A percentile compares a stretch with the other conserved stretches of the same genome.
phyloP scores from a whole-genome alignment of 35 echinoderm and acorn worm species.

The Stichopus chloronotus region DNA sequence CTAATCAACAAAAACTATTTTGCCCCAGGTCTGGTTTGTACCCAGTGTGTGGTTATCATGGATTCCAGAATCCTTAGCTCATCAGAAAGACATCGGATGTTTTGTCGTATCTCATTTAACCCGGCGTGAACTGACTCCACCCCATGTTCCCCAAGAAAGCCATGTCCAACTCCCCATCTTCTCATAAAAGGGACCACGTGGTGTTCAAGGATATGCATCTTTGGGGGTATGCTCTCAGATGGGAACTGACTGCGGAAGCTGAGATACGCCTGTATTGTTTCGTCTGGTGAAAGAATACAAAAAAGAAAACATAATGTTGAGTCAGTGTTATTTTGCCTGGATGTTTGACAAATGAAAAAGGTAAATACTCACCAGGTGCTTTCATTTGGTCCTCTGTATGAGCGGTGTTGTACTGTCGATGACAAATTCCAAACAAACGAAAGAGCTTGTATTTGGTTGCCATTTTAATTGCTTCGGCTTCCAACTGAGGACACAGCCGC shows the following conservation, averaged over 20 bases:
- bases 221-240: constrained; percentile 48
- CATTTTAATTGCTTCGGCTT: neutral
- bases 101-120: constrained; percentile 47
- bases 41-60: constrained; percentile 57
- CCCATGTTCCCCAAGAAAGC: neutral
- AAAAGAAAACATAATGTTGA: neutral
- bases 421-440: constrained; percentile 34
- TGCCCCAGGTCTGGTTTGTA: constrained; percentile 57
- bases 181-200: constrained; percentile 60
- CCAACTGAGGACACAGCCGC: constrained; percentile 6
- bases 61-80: constrained; percentile 26
- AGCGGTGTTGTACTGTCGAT: constrained; percentile 14
- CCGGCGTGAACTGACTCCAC: constrained; percentile 64
- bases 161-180: constrained; percentile 29
- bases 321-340: neutral
- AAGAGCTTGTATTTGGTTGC: constrained; percentile 8
- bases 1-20: neutral
- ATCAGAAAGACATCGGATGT: constrained; percentile 49
- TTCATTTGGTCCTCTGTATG: neutral
- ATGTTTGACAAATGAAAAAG: neutral
- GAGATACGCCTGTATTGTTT: neutral
- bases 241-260: neutral
- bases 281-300: neutral
- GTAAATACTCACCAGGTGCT: constrained; percentile 19
- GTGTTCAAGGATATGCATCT: constrained; percentile 66